Base-by-base conservation (phyloP, 1,140 invertebrate genomes). In the Daktulosphaira vitifoliae region DNA sequence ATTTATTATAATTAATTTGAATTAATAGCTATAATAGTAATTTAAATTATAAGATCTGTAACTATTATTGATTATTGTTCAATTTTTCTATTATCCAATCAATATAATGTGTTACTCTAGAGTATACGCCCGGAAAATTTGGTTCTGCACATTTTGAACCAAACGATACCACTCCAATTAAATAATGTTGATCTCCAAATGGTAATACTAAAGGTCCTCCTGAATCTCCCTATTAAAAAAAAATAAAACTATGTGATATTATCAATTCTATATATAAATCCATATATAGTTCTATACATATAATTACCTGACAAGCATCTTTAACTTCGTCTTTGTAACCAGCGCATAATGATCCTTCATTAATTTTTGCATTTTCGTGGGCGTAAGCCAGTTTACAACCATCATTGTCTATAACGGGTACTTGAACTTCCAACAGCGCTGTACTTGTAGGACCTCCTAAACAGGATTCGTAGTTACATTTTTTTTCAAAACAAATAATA, bases 121-220 rank as follows among this genome's bases (percentile, higher is more conserved):
- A 39, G 38, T 39, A 39, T 8, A 39, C 38, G 8, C 38, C 38
- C n/a, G 38, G 38, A 39, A 39, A 39, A n/a, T 39, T 39, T 9
- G 38, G 38, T 7, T 48, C 44, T 8, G 38, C 38, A n/a, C 38
- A 39, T 39, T n/a, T n/a, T 39, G 8, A 9, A 39, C 38, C 38
- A 39, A 39, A 39, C 38, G 38, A 39, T 39, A 39, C 38, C 8
- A 39, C 38, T 39, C 38, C 38, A 8, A n/a, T n/a, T 39, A 39
- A 39, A 39, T 39, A 39, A 69, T 76, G 84, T 8, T 49, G 56
- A 18, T 72, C 69, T 11, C 72, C 71, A 11, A 74, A 72, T 29
- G 77, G 77, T 20, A 74, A 72, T 84, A 91, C 88, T 2, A 92
- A 71, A 0, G 89, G 88, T 16, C 89, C 89, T 8, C 89, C 89